Evolutionary conservation across 2,797 vertebrate species (phyloP), one percentile per base, ranked within the genome.

Genomic region (Coregonus sp.): DNA sequence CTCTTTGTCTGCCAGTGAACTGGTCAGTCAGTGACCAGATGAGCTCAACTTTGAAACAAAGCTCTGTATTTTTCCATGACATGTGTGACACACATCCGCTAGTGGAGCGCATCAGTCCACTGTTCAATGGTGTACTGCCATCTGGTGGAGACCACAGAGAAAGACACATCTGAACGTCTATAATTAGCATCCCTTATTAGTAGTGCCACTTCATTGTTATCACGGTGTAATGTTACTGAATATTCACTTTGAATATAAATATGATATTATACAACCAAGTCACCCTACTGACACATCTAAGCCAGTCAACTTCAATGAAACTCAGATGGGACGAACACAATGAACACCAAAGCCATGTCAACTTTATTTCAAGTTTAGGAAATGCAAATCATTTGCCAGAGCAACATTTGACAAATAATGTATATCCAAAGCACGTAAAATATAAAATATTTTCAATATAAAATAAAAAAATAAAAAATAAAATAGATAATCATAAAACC

Each of bases 21-120:
- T 15, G 15, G 12, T 76, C 18, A 35, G 3, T 51, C 15, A 1
- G 12, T 52, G 33, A 5, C 15, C 47, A 37, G 29, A 59, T 52
- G 11, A 63, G 72, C 20, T 63, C 16, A 37, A 37, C 31, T 37
- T 72, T 16, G 20, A 12, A 12, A n/a, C 40, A 20, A 52, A 4
- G 0, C 31, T 33, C 76, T 76, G 88, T 86, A 83, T 31, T 84
- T 87, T 86, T 87, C 86, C 86, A 88, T 86, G 73, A 78, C 80
- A 74, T 66, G 16, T 4, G 15, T 18, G 11, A 12, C 40, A 37
- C 12, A 2, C 33, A 4, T 37, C 72, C 7, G 56, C 56, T 47
- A 3, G 37, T 20, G 72, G 1, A 16, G 1, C 2, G 20, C 16
- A 63, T 14, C 2, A 40, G 37, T 20, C 4, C 5, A 4, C 4